These are phyloP conservation scores for Plecotus auritus DNA, from an alignment of 2,113 vertebrate genomes.

Conservation along the genomic window DNA sequence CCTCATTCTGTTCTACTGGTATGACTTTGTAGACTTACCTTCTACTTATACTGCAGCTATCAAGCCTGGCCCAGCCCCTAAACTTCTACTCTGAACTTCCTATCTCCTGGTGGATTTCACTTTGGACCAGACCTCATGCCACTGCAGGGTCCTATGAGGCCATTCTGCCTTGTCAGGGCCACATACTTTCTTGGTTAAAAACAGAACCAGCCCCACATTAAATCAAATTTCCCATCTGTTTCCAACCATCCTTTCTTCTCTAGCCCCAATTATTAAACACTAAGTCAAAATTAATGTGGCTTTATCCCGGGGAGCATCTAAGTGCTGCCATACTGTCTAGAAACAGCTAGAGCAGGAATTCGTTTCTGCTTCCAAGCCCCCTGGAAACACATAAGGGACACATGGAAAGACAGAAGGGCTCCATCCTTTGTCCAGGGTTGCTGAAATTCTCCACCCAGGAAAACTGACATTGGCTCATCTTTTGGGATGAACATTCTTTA, in stretches of 20 bases:
- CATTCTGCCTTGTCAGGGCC: not conserved
- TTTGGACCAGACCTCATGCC: not conserved
- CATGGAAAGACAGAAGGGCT: not conserved
- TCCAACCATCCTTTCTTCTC: constrained; percentile 2
- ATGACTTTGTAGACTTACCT: not conserved
- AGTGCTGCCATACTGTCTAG: not conserved
- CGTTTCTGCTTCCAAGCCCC: not conserved
- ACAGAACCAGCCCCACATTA: not conserved
- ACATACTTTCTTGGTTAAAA: constrained; percentile 31
- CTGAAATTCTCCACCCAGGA: not conserved
- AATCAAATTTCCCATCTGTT: constrained; percentile 23
- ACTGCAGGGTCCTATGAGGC: not conserved
- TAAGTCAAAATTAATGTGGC: constrained; percentile 3
- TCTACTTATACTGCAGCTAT: not conserved
- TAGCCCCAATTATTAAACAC: not conserved
- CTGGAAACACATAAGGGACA: constrained; percentile 3
- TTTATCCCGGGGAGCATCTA: not conserved
- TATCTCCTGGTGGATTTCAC: not conserved
- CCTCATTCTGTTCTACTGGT: not conserved
- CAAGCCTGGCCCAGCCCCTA: not conserved
- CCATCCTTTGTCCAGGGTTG: not conserved
- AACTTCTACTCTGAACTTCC: not conserved
- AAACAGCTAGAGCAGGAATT: not conserved
- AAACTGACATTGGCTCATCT: not conserved
- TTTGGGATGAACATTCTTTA: not conserved